Percentiles rank a stretch among this genome's conserved stretches.
These are phyloP conservation scores for Lepus oiostolus DNA, from an alignment of 2,797 vertebrate genomes.

Conservation along the genomic window DNA sequence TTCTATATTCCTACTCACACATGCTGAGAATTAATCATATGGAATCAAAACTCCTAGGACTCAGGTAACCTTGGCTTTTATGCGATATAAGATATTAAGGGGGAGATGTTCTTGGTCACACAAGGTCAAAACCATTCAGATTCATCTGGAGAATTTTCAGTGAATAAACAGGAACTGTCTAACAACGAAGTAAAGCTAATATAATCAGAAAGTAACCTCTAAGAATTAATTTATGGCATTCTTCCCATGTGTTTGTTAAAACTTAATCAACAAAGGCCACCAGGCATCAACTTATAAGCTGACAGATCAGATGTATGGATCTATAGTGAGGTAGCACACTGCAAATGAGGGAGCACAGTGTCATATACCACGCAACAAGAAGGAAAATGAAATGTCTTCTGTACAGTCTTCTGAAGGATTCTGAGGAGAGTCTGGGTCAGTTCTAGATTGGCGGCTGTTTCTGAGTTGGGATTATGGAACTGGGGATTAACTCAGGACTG, in stretches of 20 bases:
- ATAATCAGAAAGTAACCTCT: background rate
- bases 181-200: background rate
- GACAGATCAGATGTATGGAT: background rate
- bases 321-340: background rate
- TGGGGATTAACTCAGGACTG: background rate
- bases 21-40: background rate
- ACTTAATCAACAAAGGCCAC: background rate
- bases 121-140: conserved; percentile 10
- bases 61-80: background rate
- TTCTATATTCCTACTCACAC: background rate
- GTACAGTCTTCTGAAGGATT: background rate
- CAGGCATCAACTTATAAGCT: background rate
- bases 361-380: background rate
- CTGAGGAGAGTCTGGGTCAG: background rate
- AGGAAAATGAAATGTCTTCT: background rate
- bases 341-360: background rate
- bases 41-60: background rate
- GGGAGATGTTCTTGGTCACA: background rate
- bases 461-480: background rate
- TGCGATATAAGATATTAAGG: background rate
- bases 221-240: background rate
- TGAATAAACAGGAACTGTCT: background rate
- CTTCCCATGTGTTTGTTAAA: background rate
- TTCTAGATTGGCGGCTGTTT: background rate
- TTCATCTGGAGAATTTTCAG: background rate